A percentile compares a stretch with the other conserved stretches of the same genome.
Conservation (phyloP, 2,888 invertebrate genomes). For the Metallyticus violacea region DNA sequence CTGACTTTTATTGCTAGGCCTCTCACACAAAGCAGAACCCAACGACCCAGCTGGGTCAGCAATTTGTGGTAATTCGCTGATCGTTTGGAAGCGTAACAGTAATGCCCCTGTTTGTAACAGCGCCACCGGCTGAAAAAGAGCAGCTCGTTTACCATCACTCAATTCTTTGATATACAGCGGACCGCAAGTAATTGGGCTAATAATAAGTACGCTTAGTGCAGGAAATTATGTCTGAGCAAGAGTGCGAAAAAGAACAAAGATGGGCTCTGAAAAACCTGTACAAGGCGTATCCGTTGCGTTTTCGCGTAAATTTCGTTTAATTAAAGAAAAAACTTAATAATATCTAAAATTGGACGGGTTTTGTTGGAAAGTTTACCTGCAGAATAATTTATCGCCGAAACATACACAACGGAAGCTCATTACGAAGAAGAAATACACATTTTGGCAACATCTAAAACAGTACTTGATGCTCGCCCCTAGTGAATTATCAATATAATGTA, state of each 20-base stretch:
- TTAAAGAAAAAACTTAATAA: not conserved
- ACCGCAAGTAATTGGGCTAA: not conserved
- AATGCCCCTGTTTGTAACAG: not conserved
- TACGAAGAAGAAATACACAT: too few relatives aligned
- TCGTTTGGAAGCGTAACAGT: not conserved
- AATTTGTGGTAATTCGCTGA: not conserved
- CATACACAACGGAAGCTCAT: not conserved
- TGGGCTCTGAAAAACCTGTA: not conserved
- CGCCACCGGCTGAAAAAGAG: not conserved
- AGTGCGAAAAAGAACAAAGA: too few relatives aligned
- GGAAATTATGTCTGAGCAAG: not conserved
- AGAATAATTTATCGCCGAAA: not conserved
- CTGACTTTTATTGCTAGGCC: not conserved
- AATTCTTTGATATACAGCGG: not conserved
- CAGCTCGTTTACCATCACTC: not conserved
- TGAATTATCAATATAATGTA: too few relatives aligned
- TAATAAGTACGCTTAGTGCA: not conserved
- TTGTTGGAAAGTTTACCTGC: not conserved
- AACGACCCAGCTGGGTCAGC: not conserved
- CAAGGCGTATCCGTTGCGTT: too few relatives aligned
- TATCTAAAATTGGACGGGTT: not conserved
- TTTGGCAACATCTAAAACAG: too few relatives aligned
- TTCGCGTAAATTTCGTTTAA: not conserved
- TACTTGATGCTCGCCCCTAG: too few relatives aligned
- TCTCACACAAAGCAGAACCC: not conserved